Base-by-base conservation (phyloP, 2,888 invertebrate species). In the Brenthis daphne region DNA sequence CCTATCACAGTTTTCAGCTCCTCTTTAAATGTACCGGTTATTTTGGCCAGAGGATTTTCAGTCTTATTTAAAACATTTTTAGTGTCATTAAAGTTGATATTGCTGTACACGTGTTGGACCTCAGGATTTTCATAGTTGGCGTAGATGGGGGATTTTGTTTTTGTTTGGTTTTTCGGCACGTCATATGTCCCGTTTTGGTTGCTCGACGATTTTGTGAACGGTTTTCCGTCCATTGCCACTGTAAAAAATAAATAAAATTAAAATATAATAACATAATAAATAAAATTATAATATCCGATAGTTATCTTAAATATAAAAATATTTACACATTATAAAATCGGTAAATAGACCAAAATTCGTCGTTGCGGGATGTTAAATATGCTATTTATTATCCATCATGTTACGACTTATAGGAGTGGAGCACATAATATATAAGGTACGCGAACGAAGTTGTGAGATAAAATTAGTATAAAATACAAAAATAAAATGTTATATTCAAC, bases 191-290 rank as follows among this genome's bases (percentile, higher is more conserved):
- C 82, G 77, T 85, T 87, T 20, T 79, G 75, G 64, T 81, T 80
- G 57, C 74, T 73, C 0, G 82, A 75, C 6, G 83, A 74, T 73
- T 90, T 92, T 55, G 78, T 82, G 76, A 89, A 89, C 0, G 89
- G 82, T 63, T 85, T 91, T 51, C 88, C 90, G 79, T 92, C 92
- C 86, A 92, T 88, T 68, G 91, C 92, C 64, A 89, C 92, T 92
- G 84, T 57, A 75, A 82, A 77, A 37, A 76, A 76, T 77, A 74
- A 64, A 48, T 37, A 6, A 11, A 16, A 11, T 16, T 55, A 33
- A 12, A 29, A 13, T 43, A 20, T 20, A 24, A 8, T 53, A 2
- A 11, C 8, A 16, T 20, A 43, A 3, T 3, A 51, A 14, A 43
- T 14, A 24, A 24, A 16, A 47, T 6, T 54, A 53, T 20, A 20